These are phyloP conservation scores for Tethea ocularis DNA, from an alignment of 2,888 invertebrate genomes.

Conservation along the genomic window DNA sequence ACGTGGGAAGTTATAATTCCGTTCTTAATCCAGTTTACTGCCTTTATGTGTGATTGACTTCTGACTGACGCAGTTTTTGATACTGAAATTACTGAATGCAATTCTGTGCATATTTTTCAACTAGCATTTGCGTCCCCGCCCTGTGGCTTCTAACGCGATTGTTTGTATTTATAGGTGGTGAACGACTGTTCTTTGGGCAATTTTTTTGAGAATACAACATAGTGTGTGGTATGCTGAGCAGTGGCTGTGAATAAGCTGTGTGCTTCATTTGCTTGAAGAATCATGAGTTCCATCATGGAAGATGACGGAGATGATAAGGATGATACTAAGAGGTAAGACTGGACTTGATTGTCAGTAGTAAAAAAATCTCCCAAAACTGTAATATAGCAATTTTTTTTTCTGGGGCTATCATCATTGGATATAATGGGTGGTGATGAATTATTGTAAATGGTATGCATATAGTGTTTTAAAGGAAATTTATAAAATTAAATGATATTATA, in stretches of 20 bases:
- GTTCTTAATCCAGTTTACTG: too few species aligned
- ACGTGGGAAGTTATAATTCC: too few species aligned
- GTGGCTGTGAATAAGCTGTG: neutral
- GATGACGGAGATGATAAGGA: constrained; percentile 94
- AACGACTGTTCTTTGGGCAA: neutral
- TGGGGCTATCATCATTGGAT: too few species aligned
- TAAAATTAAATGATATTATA: too few species aligned
- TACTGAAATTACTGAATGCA: neutral
- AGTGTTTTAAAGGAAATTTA: too few species aligned
- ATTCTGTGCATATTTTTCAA: neutral
- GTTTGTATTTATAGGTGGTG: neutral
- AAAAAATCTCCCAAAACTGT: too few species aligned
- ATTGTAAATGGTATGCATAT: too few species aligned
- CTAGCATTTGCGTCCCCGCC: neutral
- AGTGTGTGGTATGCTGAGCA: neutral
- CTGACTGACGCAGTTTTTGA: neutral
- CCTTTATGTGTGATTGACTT: neutral
- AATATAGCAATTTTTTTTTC: too few species aligned
- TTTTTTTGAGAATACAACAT: neutral
- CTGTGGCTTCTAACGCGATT: neutral
- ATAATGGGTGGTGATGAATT: too few species aligned
- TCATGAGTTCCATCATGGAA: constrained; percentile 82
- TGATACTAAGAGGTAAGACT: constrained; percentile 90
- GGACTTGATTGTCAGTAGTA: too few species aligned
- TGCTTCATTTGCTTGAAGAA: neutral